phyloP scores from a whole-genome alignment of 2,113 vertebrate species.

The Callospermophilus lateralis region DNA sequence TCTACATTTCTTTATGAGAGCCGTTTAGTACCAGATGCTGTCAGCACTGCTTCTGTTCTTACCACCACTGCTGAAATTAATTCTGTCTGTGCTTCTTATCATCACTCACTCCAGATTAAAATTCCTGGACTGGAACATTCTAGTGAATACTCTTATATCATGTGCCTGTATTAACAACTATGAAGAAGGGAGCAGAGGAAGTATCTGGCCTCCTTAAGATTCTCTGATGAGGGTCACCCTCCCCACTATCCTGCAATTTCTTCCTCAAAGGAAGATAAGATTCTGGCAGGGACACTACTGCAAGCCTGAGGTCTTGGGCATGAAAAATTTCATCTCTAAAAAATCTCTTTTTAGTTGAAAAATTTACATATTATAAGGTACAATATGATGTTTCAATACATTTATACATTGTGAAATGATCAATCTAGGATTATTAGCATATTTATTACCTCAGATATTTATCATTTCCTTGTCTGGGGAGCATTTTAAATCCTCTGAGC shows the following conservation, averaged over 20 bases:
- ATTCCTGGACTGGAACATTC: background rate
- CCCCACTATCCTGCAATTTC: background rate
- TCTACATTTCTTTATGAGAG: slow-evolving; percentile 13
- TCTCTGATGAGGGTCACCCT: background rate
- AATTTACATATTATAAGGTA: background rate
- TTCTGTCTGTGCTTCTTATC: background rate
- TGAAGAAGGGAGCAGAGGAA: background rate
- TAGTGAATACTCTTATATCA: background rate
- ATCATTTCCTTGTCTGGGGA: background rate
- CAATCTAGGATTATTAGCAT: background rate
- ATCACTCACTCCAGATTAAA: slow-evolving; percentile 28
- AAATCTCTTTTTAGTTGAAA: background rate
- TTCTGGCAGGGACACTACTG: background rate
- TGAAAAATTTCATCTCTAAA: slow-evolving; percentile 5
- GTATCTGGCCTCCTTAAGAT: background rate
- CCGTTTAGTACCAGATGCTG: background rate
- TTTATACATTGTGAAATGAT: background rate
- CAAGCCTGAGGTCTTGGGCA: background rate
- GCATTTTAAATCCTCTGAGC: background rate
- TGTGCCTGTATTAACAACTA: background rate
- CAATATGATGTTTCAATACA: background rate
- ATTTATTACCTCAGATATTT: background rate
- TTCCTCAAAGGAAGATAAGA: background rate
- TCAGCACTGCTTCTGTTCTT: background rate
- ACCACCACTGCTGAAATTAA: background rate